A percentile compares a stretch with the other conserved stretches of the same genome.
phyloP scores from a whole-genome alignment of 2,113 vertebrate species.

The Apteryx mantelli region DNA sequence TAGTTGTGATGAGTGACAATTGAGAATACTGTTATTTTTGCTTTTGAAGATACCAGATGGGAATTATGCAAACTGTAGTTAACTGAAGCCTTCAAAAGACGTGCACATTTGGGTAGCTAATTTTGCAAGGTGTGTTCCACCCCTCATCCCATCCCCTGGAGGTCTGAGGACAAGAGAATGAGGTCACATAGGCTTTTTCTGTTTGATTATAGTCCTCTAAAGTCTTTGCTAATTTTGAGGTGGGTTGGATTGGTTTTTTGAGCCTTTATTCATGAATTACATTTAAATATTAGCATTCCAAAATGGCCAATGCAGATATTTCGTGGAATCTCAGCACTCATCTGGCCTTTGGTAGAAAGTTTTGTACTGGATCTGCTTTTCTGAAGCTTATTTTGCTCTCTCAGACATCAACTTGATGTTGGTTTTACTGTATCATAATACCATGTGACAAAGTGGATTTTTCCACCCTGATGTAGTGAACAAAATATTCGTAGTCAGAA shows the following conservation, averaged over 20 bases:
- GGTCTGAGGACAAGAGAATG: not conserved
- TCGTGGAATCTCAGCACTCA: not conserved
- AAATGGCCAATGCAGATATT: not conserved
- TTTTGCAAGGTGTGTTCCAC: not conserved
- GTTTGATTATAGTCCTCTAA: not conserved
- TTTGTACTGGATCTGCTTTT: not conserved
- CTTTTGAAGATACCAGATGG: slow-evolving; percentile 11
- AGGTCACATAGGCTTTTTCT: not conserved
- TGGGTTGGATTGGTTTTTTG: not conserved
- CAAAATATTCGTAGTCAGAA: not conserved
- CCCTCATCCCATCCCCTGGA: not conserved
- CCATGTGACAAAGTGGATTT: not conserved
- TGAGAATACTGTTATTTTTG: slow-evolving; percentile 4
- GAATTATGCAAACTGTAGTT: not conserved
- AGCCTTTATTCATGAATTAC: not conserved
- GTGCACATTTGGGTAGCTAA: not conserved
- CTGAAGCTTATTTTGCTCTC: not conserved
- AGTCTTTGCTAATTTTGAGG: not conserved
- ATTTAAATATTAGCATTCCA: not conserved
- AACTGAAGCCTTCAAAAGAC: not conserved
- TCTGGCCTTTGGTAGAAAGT: not conserved
- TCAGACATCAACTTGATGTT: not conserved
- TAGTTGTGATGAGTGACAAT: not conserved
- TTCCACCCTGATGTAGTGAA: not conserved
- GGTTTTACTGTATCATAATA: not conserved